phyloP scores from a whole-genome alignment of 2,113 vertebrate species.

The Sula dactylatra region DNA sequence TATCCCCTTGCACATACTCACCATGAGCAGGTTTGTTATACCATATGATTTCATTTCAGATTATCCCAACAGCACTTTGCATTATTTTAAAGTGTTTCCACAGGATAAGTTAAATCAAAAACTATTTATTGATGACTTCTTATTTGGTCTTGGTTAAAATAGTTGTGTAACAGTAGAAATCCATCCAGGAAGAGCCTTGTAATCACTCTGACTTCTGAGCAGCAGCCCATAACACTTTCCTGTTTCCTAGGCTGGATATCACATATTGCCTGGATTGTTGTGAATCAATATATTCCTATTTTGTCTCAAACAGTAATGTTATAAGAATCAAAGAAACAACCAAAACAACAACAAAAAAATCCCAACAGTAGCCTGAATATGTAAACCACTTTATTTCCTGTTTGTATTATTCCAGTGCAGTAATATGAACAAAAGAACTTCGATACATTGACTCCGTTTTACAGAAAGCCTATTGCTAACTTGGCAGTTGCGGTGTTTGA shows the following conservation, averaged over 20 bases:
- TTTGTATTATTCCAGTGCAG: not conserved
- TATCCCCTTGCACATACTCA: not conserved
- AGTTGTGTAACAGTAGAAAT: not conserved
- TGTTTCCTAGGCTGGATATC: constrained; percentile 21
- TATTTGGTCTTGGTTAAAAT: constrained; percentile 60
- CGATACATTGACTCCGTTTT: not conserved
- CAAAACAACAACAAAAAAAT: not conserved
- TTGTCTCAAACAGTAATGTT: constrained; percentile 46
- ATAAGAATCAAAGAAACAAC: not conserved
- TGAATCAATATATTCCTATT: constrained; percentile 17
- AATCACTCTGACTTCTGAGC: not conserved
- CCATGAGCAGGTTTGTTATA: constrained; percentile 6
- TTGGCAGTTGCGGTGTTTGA: not conserved
- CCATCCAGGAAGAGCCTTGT: not conserved
- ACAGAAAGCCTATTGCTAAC: not conserved
- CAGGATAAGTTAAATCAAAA: constrained; percentile 12
- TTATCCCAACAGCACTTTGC: not conserved
- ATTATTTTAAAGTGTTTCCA: constrained; percentile 34
- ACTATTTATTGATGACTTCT: constrained; percentile 66
- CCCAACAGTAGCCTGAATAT: not conserved
- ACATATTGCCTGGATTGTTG: constrained; percentile 8
- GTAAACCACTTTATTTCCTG: constrained; percentile 5
- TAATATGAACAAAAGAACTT: not conserved
- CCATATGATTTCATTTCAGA: constrained; percentile 45
- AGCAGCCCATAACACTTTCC: constrained; percentile 44